Evolutionary conservation across 2,797 vertebrate genomes (phyloP).

Genomic region (Lycodopsis pacificus): DNA sequence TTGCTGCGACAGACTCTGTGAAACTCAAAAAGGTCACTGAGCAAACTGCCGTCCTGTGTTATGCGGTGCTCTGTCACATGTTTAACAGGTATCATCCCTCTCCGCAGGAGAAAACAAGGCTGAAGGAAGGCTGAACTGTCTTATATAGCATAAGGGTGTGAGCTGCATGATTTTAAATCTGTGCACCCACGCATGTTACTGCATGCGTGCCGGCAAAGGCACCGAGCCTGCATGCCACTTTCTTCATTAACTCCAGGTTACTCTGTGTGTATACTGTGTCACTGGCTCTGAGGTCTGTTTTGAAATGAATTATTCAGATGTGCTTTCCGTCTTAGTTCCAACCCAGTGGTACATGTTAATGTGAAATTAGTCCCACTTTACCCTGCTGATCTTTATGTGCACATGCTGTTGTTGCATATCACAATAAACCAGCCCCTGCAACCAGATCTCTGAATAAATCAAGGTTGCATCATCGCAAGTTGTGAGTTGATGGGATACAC

Average conservation of each 20-base stretch:
- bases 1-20: slow-evolving; percentile 25
- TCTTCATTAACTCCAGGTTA: slow-evolving; percentile 61
- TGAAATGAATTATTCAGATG: slow-evolving; percentile 74
- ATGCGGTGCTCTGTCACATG: slow-evolving; percentile 29
- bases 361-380: slow-evolving; percentile 74
- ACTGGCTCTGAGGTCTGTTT: slow-evolving; percentile 54
- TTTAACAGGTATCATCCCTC: slow-evolving; percentile 35
- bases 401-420: slow-evolving; percentile 48
- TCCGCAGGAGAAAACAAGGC: slow-evolving; percentile 20
- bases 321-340: slow-evolving; percentile 69
- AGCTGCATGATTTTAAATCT: slow-evolving; percentile 38
- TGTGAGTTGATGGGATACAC: slow-evolving; percentile 29
- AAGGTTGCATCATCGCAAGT: slow-evolving; percentile 33
- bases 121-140: slow-evolving; percentile 25
- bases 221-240: slow-evolving; percentile 32
- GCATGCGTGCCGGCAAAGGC: slow-evolving; percentile 42
- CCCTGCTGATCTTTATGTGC: slow-evolving; percentile 53
- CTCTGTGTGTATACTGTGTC: slow-evolving; percentile 45
- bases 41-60: slow-evolving; percentile 33
- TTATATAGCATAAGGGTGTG: not conserved
- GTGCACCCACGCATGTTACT: slow-evolving; percentile 47
- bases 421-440: slow-evolving; percentile 44
- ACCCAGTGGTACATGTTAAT: slow-evolving; percentile 73
- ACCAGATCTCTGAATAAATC: slow-evolving; percentile 53
- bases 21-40: slow-evolving; percentile 53